Evolutionary conservation across 2,888 invertebrate species (phyloP).

Genomic region (Blomia tropicalis): DNA sequence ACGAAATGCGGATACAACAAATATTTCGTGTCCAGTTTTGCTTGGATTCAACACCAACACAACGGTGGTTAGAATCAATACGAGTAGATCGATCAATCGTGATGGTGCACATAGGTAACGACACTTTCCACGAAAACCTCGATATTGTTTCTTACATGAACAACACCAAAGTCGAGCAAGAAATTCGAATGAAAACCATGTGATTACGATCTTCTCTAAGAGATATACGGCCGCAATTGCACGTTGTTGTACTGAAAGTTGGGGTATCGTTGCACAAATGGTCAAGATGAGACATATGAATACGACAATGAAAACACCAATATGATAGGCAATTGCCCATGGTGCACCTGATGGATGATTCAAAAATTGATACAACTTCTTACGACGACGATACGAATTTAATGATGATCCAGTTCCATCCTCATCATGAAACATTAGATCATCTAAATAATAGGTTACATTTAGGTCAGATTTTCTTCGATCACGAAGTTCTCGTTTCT

Average conservation of each 20-base stretch:
- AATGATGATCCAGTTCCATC: background rate
- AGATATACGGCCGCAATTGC: constrained; percentile 13
- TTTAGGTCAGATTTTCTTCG: constrained; percentile 17
- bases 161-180: constrained; percentile 16
- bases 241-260: background rate
- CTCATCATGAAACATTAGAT: background rate
- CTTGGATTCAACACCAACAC: background rate
- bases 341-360: constrained; percentile 11
- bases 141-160: constrained; percentile 10
- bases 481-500: constrained; percentile 14
- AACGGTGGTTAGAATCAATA: background rate
- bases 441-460: constrained; percentile 2
- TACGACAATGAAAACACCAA: constrained; percentile 18
- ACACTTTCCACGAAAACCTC: constrained; percentile 5
- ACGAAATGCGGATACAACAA: constrained; percentile 16
- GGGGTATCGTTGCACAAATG: constrained; percentile 19
- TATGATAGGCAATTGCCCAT: constrained; percentile 22
- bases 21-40: constrained; percentile 17
- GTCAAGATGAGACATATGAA: constrained; percentile 21
- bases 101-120: background rate
- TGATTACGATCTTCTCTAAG: constrained; percentile 18
- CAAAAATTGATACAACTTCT: constrained; percentile 1
- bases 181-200: constrained; percentile 18
- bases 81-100: constrained; percentile 4
- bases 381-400: background rate